Conservation (phyloP, 2,113 vertebrate genomes). For the Pongo pygmaeus region DNA sequence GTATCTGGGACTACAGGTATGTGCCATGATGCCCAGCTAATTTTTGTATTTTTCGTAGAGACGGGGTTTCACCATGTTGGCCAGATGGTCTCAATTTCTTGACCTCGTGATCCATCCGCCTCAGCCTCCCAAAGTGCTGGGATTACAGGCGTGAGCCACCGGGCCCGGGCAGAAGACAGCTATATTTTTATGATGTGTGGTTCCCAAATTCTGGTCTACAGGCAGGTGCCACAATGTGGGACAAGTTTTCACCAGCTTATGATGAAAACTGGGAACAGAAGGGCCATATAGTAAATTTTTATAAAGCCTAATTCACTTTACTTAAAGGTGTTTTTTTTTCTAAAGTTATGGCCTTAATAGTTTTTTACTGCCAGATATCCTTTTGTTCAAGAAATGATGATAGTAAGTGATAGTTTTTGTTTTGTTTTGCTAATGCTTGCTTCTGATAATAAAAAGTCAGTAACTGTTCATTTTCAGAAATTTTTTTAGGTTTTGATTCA, state of each 20-base stretch:
- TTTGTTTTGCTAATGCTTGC: not conserved
- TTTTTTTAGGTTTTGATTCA: not conserved
- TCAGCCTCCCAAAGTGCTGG: too few species aligned
- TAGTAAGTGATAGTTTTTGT: not conserved
- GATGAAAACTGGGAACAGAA: not conserved
- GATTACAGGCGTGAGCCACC: too few species aligned
- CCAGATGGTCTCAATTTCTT: too few species aligned
- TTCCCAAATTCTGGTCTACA: not conserved
- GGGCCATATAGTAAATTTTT: not conserved
- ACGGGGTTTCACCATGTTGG: too few species aligned
- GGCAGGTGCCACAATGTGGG: not conserved
- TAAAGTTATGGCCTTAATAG: not conserved
- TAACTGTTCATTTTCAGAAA: not conserved
- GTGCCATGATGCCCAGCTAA: too few species aligned
- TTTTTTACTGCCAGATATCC: not conserved
- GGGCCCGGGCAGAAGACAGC: too few species aligned
- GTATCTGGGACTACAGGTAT: too few species aligned
- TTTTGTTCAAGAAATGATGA: not conserved
- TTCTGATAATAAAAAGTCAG: not conserved
- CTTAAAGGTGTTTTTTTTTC: not conserved
- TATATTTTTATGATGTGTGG: not conserved
- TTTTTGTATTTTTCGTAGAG: too few species aligned
- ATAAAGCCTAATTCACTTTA: not conserved
- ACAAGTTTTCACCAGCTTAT: not conserved
- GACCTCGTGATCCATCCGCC: too few species aligned